These are phyloP conservation scores for Charaxes varanes DNA, from an alignment of 1,140 invertebrate genomes.

Conservation along the genomic window DNA sequence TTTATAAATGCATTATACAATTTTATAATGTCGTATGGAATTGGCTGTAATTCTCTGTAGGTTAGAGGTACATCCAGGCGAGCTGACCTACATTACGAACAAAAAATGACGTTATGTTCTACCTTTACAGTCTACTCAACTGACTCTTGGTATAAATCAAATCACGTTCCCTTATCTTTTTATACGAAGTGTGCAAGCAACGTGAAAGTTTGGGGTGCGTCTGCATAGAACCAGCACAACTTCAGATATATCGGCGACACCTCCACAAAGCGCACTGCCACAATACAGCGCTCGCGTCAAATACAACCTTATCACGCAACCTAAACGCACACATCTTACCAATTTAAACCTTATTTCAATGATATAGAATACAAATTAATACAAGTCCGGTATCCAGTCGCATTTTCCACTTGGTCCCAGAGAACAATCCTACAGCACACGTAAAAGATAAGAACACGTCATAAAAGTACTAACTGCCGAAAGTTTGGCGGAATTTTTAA, in stretches of 20 bases:
- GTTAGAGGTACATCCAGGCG: too few species aligned
- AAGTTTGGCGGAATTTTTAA: constrained; percentile 54
- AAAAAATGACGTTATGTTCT: too few species aligned
- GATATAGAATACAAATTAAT: not conserved
- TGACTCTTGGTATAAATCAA: too few species aligned
- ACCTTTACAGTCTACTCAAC: too few species aligned
- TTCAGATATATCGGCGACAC: constrained; percentile 64
- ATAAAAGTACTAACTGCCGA: constrained; percentile 49
- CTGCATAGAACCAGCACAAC: constrained; percentile 30
- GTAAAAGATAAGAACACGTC: constrained; percentile 58
- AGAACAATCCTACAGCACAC: constrained; percentile 27
- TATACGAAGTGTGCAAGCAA: not conserved
- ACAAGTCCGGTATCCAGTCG: constrained; percentile 4
- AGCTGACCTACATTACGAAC: too few species aligned
- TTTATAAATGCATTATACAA: too few species aligned
- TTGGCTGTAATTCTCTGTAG: too few species aligned
- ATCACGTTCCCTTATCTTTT: too few species aligned
- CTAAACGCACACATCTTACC: constrained; percentile 1
- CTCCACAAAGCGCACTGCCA: constrained; percentile 49
- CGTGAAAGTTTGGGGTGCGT: constrained; percentile 14
- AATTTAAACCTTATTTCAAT: constrained; percentile 1
- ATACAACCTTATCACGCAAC: constrained; percentile 16
- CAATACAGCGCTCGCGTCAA: constrained; percentile 47
- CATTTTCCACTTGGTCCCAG: constrained; percentile 6
- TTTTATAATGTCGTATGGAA: too few species aligned